Evolutionary conservation across 2,797 vertebrate genomes (phyloP).

Genomic region (Sebastes elongatus): DNA sequence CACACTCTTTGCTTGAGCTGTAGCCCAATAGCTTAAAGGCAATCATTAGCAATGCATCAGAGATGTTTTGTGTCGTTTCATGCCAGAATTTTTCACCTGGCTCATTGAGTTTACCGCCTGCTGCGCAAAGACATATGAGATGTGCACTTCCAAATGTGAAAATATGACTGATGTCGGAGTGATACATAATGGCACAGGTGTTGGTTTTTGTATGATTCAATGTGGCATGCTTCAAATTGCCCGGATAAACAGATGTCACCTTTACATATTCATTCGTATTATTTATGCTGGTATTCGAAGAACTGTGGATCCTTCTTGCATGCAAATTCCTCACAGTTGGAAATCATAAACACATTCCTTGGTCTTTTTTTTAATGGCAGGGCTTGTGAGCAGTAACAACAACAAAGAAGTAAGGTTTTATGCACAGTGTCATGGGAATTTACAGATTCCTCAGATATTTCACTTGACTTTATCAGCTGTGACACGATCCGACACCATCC

Average conservation of each 20-base stretch:
- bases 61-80: background rate
- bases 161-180: background rate
- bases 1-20: background rate
- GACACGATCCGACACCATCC: conserved; percentile 23
- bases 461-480: conserved; percentile 1
- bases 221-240: background rate
- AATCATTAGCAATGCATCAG: background rate
- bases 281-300: background rate
- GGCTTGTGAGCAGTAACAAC: background rate
- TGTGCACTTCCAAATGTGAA: background rate
- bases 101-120: background rate
- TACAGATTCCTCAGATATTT: conserved; percentile 9
- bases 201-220: background rate
- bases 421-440: background rate
- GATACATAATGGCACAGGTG: background rate
- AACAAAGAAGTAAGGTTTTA: background rate
- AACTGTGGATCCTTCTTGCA: background rate
- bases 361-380: background rate
- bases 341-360: conserved; percentile 17
- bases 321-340: conserved; percentile 9
- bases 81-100: background rate
- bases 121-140: background rate
- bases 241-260: conserved; percentile 6
- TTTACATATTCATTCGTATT: background rate
- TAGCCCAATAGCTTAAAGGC: background rate